Base-by-base conservation (phyloP, 1,140 invertebrate species). In the Popillia japonica region DNA sequence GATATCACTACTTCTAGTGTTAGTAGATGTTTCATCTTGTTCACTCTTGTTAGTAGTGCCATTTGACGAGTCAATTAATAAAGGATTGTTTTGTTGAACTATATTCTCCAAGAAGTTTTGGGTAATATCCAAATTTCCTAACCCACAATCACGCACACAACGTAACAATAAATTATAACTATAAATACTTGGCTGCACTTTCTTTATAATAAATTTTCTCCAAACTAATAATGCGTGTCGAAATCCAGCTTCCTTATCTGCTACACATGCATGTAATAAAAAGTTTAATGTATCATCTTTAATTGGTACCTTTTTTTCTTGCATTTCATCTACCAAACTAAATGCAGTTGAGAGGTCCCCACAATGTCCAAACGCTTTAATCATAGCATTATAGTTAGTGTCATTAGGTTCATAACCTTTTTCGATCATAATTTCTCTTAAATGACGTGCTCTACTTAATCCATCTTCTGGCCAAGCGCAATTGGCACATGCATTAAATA, bases 401-500 rank as follows among this genome's bases (percentile, higher is more conserved):
- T 91, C 83, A 87, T 96, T 97, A 1, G 94, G 90, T 68, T 90
- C 83, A 80, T 92, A 87, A 6, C 89, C 88, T 82, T 93, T 94
- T 79, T 93, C 89, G 64, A 89, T 84, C 89, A 97, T 93, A 20
- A 92, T 87, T 80, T 91, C 86, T 75, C 92, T 86, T 40, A 97
- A 87, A 79, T 90, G 83, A 40, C 86, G 89, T 0, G 95, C 94
- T 83, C 90, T 87, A 68, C 89, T 87, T 40, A 93, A 85, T 27
- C 93, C 92, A 85, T 93, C 90, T 44, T 79, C 77, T 23, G 87
- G 83, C 86, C 89, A 92, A 0, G 94, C 94, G 76, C 91, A 93
- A 86, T 96, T 94, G 8, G 95, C 91, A 87, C 96, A 98, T 8
- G 94, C 93, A 88, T 96, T 96, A 84, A 98, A 94, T 14, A 99